A percentile compares a stretch with the other conserved stretches of the same genome.
Evolutionary conservation across 2,797 vertebrate genomes (phyloP).

Genomic region (Galaxias olidus): DNA sequence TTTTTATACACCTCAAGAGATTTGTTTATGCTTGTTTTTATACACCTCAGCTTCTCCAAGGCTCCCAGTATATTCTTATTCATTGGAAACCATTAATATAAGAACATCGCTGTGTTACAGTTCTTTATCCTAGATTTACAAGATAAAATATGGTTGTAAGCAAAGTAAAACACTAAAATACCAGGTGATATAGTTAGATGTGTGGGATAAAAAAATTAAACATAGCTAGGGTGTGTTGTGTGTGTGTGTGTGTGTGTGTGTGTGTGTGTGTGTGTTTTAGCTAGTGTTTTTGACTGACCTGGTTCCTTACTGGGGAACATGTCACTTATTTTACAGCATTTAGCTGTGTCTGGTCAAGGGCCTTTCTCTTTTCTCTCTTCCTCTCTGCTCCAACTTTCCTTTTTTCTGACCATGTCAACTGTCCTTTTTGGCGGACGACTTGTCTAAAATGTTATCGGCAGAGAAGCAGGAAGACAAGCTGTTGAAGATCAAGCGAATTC

Average conservation of each 20-base stretch:
- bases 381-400: constrained; percentile 2
- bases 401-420: no score
- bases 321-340: constrained; percentile 8
- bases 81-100: not conserved
- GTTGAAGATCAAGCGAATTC: no score
- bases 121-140: not conserved
- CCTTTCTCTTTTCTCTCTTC: not conserved
- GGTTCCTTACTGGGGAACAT: constrained; percentile 1
- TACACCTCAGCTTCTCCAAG: no score
- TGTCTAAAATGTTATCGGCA: not conserved
- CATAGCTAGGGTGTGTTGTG: no score
- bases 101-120: not conserved
- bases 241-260: no score
- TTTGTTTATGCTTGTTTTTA: no score
- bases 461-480: not conserved
- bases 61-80: no score
- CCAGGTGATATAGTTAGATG: no score
- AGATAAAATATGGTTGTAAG: not conserved
- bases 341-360: not conserved
- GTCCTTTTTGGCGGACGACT: not conserved
- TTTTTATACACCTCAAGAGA: no score
- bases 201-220: no score
- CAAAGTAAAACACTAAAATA: no score
- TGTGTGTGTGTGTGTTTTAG: no score
- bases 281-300: not conserved